Base-by-base conservation (phyloP, 2,797 vertebrate species). In the Hybognathus amarus region DNA sequence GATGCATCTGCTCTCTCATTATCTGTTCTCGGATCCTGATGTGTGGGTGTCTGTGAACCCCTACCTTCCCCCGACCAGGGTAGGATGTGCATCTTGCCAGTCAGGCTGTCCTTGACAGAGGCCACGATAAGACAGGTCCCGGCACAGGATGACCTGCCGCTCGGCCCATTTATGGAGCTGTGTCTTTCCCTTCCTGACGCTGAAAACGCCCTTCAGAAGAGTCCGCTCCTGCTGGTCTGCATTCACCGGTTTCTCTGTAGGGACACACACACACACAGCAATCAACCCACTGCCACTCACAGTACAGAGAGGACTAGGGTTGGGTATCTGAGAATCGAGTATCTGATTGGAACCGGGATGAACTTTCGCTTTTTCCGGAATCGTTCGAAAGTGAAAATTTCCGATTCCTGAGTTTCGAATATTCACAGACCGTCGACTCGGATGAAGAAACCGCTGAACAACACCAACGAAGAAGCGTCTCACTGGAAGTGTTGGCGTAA, bases 111-210 rank as follows among this genome's bases (percentile, higher is more conserved):
- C 92, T 99, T 98, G 90, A 98, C 96, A 0, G 98, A 99, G 89
- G 97, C 97, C 92, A 99, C 97, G 2, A 97, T 96, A 79, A 99
- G 95, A 91, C 97, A 98, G 3, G 98, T 99, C 71, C 98, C 98
- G 74, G 74, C 98, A 99, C 80, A 99, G 96, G 66, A 97, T 95
- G 74, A 99, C 97, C 70, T 97, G 94, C 67, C 97, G 96, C 91
- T 99, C 97, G 0, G 97, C 96, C 98, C 98, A 99, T 91, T 99
- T 99, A 93, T 99, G 97, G 89, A 99, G 91, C 92, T 99, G 98
- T 0, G 97, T 98, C 91, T 98, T 98, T 56, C 98, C 98, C 90
- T 99, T 99, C 70, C 98, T 95, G 11, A 98, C 97, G 0, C 89
- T 98, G 87, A 98, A 99, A 74, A 98, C 93, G 1, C 98, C 98